Conservation (phyloP, 2,113 vertebrate genomes). For the Eolophus roseicapilla region DNA sequence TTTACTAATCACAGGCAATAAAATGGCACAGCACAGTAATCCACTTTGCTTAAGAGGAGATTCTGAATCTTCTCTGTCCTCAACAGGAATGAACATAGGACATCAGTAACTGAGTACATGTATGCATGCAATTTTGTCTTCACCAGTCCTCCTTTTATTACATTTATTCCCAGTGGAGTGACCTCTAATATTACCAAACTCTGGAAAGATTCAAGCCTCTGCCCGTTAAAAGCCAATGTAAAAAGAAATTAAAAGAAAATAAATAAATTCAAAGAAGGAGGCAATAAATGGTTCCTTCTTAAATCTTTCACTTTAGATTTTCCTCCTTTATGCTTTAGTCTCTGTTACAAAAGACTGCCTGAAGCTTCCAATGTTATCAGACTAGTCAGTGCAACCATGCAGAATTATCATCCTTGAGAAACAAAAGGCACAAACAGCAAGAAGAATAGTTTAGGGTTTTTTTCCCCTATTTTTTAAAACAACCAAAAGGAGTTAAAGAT, state of each 20-base stretch:
- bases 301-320: not conserved
- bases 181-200: not conserved
- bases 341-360: not conserved
- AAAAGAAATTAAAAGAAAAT: not conserved
- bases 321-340: not conserved
- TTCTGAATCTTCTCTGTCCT: not conserved
- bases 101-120: not conserved
- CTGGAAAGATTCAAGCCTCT: not conserved
- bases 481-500: not conserved
- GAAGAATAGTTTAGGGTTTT: not conserved
- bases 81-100: not conserved
- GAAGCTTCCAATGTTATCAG: not conserved
- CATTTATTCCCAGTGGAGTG: not conserved
- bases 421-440: not conserved
- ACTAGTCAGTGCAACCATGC: not conserved
- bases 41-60: not conserved
- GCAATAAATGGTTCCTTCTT: not conserved
- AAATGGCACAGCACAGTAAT: not conserved
- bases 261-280: not conserved
- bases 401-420: not conserved
- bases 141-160: not conserved
- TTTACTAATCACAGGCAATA: not conserved
- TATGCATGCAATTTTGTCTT: not conserved
- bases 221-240: not conserved
- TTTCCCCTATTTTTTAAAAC: not conserved